Evolutionary conservation across 2,797 vertebrate genomes (phyloP).

Genomic region (Siniperca undulata): DNA sequence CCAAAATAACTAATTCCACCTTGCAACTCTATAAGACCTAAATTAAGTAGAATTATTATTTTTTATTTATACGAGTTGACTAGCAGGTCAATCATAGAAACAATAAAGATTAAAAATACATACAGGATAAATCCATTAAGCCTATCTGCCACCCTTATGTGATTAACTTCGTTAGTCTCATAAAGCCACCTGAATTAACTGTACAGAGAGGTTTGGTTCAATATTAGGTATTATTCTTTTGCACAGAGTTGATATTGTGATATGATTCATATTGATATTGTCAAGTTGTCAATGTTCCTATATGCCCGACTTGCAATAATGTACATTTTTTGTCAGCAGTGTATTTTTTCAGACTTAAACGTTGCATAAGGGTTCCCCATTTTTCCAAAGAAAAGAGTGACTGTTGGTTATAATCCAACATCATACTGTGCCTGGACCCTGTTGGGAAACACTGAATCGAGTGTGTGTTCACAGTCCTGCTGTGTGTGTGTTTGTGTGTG

Average conservation of each 20-base stretch:
- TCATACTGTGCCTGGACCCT: slow-evolving; percentile 53
- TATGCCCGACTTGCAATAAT: slow-evolving; percentile 32
- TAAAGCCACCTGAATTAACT: slow-evolving; percentile 13
- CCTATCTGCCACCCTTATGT: background rate
- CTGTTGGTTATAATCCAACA: slow-evolving; percentile 65
- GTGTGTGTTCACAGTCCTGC: slow-evolving; percentile 64
- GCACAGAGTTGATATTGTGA: slow-evolving; percentile 29
- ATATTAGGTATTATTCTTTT: slow-evolving; percentile 13
- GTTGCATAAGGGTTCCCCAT: slow-evolving; percentile 49
- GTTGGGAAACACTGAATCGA: slow-evolving; percentile 70
- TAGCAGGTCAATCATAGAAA: background rate
- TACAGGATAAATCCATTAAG: background rate
- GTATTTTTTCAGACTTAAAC: slow-evolving; percentile 26
- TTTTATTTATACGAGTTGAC: background rate
- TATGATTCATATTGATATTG: slow-evolving; percentile 13
- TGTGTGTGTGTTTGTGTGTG: slow-evolving; percentile 1
- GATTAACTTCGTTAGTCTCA: background rate
- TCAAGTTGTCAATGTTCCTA: slow-evolving; percentile 31
- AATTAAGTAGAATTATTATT: background rate
- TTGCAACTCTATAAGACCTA: background rate
- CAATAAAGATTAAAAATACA: too few relatives aligned
- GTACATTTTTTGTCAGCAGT: slow-evolving; percentile 8
- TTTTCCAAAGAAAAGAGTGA: slow-evolving; percentile 66
- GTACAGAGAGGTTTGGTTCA: background rate
- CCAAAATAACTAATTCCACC: background rate